phyloP scores from a whole-genome alignment of 2,113 vertebrate genomes.

The Emberiza fucata region DNA sequence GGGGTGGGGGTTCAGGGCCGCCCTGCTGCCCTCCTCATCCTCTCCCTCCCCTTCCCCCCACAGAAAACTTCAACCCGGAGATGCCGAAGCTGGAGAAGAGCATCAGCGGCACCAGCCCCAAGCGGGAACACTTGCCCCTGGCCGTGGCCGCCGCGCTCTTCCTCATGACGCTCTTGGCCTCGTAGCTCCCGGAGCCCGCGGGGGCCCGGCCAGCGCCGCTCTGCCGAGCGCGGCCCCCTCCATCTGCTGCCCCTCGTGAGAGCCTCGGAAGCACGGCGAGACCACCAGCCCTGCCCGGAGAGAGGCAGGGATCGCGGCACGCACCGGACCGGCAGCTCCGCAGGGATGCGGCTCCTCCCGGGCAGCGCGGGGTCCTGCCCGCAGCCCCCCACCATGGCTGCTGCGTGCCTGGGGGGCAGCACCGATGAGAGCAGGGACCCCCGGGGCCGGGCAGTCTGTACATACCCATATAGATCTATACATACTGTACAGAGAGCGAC shows the following conservation, averaged over 20 bases:
- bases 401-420: neutral
- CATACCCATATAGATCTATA: conserved; percentile 64
- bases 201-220: conserved; percentile 7
- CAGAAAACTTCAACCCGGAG: conserved; percentile 89
- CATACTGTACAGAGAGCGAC: conserved; percentile 62
- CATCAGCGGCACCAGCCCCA: conserved; percentile 93
- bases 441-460: conserved; percentile 6
- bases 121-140: conserved; percentile 88
- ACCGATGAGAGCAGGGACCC: neutral
- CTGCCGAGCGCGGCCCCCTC: conserved; percentile 30
- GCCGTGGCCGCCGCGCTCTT: conserved; percentile 86
- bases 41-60: neutral
- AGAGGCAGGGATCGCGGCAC: neutral
- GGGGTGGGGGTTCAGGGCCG: neutral
- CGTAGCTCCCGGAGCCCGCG: conserved; percentile 76
- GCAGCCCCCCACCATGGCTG: neutral
- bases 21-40: neutral
- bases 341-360: neutral
- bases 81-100: conserved; percentile 96
- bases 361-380: neutral
- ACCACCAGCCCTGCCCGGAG: neutral
- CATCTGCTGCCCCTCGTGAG: conserved; percentile 16
- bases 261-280: neutral
- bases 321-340: neutral
- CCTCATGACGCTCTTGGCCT: conserved; percentile 84